These are phyloP conservation scores for Anneissia japonica DNA, from an alignment of 35 echinoderm and acorn worm species.

Conservation along the genomic window DNA sequence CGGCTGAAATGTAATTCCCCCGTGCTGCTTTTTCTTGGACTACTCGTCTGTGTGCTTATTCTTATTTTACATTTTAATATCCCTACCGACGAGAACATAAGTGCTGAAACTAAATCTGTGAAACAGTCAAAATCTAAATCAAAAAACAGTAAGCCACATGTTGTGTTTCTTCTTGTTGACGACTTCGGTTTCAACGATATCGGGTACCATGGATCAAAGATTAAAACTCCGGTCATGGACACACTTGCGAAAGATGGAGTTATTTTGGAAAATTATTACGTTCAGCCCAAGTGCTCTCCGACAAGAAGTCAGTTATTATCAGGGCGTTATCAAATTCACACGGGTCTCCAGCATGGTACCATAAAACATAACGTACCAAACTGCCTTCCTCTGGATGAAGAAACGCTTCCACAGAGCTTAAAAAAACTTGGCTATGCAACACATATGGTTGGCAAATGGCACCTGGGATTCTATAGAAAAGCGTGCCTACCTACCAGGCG, in stretches of 20 bases:
- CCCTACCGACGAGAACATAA: background rate
- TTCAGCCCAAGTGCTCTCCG: slow-evolving; percentile 43
- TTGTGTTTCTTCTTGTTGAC: slow-evolving; percentile 65
- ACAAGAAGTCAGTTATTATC: slow-evolving; percentile 43
- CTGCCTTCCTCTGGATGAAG: slow-evolving; percentile 52
- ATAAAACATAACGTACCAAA: slow-evolving; percentile 31
- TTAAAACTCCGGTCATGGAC: slow-evolving; percentile 36
- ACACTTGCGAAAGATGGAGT: slow-evolving; percentile 18
- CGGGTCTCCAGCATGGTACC: slow-evolving; percentile 42
- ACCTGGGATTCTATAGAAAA: slow-evolving; percentile 46
- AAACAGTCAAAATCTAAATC: background rate
- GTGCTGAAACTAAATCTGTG: background rate
- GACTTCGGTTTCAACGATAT: slow-evolving; percentile 76
- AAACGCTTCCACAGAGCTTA: slow-evolving; percentile 43
- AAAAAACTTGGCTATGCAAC: slow-evolving; percentile 53
- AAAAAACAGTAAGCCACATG: slow-evolving; percentile 22
- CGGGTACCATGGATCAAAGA: slow-evolving; percentile 62
- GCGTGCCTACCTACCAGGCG: slow-evolving; percentile 48
- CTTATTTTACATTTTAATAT: background rate
- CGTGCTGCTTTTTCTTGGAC: background rate
- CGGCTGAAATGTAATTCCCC: background rate
- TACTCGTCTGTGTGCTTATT: background rate
- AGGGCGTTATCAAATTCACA: slow-evolving; percentile 52
- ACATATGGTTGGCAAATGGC: slow-evolving; percentile 62
- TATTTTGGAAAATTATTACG: slow-evolving; percentile 42